These are phyloP conservation scores for Homarus americanus DNA, from an alignment of 1,140 invertebrate species.

Conservation along the genomic window DNA sequence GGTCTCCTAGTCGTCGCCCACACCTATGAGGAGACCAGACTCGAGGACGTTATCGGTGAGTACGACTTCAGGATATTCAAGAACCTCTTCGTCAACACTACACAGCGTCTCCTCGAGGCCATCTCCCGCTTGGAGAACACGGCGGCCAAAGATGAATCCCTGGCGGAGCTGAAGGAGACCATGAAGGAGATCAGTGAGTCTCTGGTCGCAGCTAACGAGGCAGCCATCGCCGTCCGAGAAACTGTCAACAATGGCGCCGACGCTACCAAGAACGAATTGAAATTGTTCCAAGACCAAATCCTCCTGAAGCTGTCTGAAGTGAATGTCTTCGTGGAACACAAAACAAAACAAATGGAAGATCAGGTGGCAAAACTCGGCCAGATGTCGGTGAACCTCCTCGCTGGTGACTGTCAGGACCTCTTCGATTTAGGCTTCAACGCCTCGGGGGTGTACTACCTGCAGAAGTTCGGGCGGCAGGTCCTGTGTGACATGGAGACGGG, in stretches of 20 bases:
- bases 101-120: slow-evolving; percentile 4
- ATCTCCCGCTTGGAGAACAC: slow-evolving; percentile 19
- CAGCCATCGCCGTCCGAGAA: background rate
- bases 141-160: slow-evolving; percentile 14
- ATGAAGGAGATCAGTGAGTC: slow-evolving; percentile 44
- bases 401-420: slow-evolving; percentile 58
- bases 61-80: slow-evolving; percentile 47
- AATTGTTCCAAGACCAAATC: slow-evolving; percentile 33
- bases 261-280: slow-evolving; percentile 22
- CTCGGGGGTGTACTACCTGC: slow-evolving; percentile 56
- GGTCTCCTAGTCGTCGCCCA: slow-evolving; percentile 26
- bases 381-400: slow-evolving; percentile 27
- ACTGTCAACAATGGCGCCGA: slow-evolving; percentile 43
- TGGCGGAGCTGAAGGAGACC: slow-evolving; percentile 8
- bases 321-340: slow-evolving; percentile 41
- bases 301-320: slow-evolving; percentile 35
- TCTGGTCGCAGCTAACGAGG: background rate
- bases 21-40: slow-evolving; percentile 47
- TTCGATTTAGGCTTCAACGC: slow-evolving; percentile 55
- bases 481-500: slow-evolving; percentile 67
- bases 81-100: slow-evolving; percentile 53
- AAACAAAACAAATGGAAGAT: background rate
- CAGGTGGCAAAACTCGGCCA: slow-evolving; percentile 26
- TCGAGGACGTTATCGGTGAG: slow-evolving; percentile 57
- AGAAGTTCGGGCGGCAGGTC: slow-evolving; percentile 55